A percentile compares a stretch with the other conserved stretches of the same genome.
Evolutionary conservation across 2,888 invertebrate genomes (phyloP).

Genomic region (Masnerella sp.): DNA sequence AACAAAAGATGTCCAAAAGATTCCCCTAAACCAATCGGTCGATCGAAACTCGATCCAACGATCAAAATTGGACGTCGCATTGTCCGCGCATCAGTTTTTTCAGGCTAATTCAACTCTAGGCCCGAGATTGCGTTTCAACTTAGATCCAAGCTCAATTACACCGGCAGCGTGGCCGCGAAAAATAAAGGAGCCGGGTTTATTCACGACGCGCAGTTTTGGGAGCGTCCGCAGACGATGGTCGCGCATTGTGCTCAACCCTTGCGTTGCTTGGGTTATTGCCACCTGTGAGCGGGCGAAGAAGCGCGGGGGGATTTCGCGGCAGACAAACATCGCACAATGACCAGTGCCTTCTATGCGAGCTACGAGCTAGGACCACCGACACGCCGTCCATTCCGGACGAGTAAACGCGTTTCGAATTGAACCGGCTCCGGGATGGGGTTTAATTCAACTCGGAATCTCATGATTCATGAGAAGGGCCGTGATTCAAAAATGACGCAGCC

Average conservation of each 20-base stretch:
- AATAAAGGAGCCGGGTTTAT: conserved; percentile 51
- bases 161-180: conserved; percentile 41
- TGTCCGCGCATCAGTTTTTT: conserved; percentile 31
- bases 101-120: conserved; percentile 21
- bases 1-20: too few relatives aligned
- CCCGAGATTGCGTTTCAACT: conserved; percentile 63
- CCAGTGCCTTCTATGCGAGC: conserved; percentile 67
- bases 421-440: conserved; percentile 69
- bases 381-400: conserved; percentile 64
- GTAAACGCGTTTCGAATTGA: conserved; percentile 73
- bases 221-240: conserved; percentile 62
- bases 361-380: conserved; percentile 74
- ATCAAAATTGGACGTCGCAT: neutral
- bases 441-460: conserved; percentile 74
- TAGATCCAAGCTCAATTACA: conserved; percentile 60
- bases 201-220: conserved; percentile 66
- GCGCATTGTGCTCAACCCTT: conserved; percentile 62
- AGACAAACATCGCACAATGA: conserved; percentile 68
- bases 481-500: conserved; percentile 55
- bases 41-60: conserved; percentile 8
- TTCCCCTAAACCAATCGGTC: too few relatives aligned
- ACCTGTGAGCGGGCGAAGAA: conserved; percentile 72
- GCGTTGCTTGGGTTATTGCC: conserved; percentile 66
- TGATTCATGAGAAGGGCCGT: conserved; percentile 70
- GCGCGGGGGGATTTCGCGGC: conserved; percentile 61